These are phyloP conservation scores for Diarsia rubi DNA, from an alignment of 2,888 invertebrate genomes.

Conservation along the genomic window DNA sequence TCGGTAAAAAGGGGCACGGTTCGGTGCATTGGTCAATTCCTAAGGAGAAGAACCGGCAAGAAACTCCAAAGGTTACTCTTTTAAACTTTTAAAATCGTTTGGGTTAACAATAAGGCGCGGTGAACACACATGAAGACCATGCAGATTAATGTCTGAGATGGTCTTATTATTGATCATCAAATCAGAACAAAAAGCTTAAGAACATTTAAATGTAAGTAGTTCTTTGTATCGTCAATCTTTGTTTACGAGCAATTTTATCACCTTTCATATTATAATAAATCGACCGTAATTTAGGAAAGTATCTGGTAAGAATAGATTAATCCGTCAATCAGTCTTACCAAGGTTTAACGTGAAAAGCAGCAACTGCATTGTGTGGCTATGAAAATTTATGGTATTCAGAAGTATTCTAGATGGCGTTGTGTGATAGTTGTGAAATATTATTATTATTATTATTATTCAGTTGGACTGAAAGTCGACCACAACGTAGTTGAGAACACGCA, in stretches of 20 bases:
- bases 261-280: not conserved
- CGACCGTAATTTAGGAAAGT: not conserved
- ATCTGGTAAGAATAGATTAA: not conserved
- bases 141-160: too few species aligned
- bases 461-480: not conserved
- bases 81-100: too few species aligned
- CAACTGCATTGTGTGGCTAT: not conserved
- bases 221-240: too few species aligned
- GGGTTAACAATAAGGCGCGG: too few species aligned
- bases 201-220: not conserved
- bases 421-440: too few species aligned
- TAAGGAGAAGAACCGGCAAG: too few species aligned
- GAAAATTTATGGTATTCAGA: too few species aligned
- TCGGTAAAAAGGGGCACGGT: too few species aligned
- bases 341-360: not conserved
- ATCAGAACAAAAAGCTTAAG: not conserved
- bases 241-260: not conserved
- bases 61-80: too few species aligned
- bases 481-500: not conserved
- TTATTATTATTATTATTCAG: not conserved
- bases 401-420: too few species aligned
- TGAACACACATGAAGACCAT: too few species aligned
- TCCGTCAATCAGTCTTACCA: not conserved
- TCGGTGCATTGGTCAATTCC: too few species aligned
- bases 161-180: not conserved